Evolutionary conservation across 1,140 invertebrate genomes (phyloP).

Genomic region (Trypoxylus dichotomus): DNA sequence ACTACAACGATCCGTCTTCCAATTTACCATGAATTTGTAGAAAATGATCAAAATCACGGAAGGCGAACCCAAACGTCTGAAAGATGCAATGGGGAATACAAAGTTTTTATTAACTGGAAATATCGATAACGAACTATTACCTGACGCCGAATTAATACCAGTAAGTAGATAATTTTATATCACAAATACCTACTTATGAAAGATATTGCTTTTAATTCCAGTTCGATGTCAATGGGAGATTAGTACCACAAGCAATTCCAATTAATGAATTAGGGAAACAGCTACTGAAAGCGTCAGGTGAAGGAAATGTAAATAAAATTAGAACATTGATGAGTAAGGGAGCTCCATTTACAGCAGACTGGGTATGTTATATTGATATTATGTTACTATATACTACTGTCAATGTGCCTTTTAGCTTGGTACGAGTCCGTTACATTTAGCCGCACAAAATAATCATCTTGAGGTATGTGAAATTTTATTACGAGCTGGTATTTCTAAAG

Average conservation of each 20-base stretch:
- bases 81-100: constrained; percentile 34
- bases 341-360: constrained; percentile 90
- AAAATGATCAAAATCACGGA: constrained; percentile 45
- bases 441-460: constrained; percentile 79
- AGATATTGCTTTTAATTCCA: constrained; percentile 33
- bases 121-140: constrained; percentile 18
- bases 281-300: constrained; percentile 74
- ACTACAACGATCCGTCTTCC: constrained; percentile 10
- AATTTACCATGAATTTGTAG: constrained; percentile 39
- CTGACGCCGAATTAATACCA: constrained; percentile 38
- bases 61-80: constrained; percentile 31
- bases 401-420: constrained; percentile 72
- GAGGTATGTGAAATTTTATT: constrained; percentile 82
- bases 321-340: constrained; percentile 81
- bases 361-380: constrained; percentile 61
- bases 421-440: constrained; percentile 85
- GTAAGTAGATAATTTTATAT: constrained; percentile 38
- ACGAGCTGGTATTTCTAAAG: constrained; percentile 81
- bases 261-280: constrained; percentile 76
- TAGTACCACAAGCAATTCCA: constrained; percentile 34
- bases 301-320: constrained; percentile 77
- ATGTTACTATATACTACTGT: background rate
- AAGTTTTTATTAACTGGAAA: constrained; percentile 39
- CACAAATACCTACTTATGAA: background rate
- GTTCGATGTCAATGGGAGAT: constrained; percentile 36